phyloP scores from a whole-genome alignment of 2,888 invertebrate species.

The Drosophila incognita region DNA sequence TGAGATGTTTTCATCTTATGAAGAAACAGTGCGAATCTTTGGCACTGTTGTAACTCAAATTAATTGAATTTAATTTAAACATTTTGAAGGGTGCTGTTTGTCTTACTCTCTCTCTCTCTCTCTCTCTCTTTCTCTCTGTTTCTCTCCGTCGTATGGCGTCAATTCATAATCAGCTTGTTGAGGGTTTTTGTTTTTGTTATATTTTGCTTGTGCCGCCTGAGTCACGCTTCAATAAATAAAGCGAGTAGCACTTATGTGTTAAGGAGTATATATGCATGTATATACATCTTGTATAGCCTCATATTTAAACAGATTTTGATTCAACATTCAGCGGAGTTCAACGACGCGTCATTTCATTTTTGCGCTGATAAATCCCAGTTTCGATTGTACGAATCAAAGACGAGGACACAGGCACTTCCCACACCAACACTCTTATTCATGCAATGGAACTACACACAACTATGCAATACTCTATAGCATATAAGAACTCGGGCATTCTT shows the following conservation, averaged over 20 bases:
- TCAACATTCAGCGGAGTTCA: conserved; percentile 13
- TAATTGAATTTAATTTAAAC: conserved; percentile 3
- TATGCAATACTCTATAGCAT: background rate
- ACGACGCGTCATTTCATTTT: conserved; percentile 2
- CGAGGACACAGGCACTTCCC: background rate
- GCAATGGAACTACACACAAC: background rate
- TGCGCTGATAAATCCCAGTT: conserved; percentile 31
- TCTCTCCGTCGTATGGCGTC: no score
- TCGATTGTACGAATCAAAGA: background rate
- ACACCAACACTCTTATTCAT: no score
- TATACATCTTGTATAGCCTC: background rate
- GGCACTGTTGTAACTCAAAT: background rate
- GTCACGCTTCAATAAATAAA: conserved; percentile 17
- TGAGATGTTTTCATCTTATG: background rate
- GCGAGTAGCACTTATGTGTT: background rate
- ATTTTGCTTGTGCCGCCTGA: conserved; percentile 16
- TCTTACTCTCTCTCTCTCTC: background rate
- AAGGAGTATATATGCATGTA: background rate
- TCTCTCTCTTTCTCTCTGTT: background rate
- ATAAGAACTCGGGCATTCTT: background rate
- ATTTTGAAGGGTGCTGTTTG: background rate
- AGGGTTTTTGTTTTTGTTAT: background rate
- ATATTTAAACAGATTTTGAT: conserved; percentile 23
- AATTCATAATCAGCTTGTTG: conserved; percentile 15
- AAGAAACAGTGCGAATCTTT: background rate